phyloP scores from a whole-genome alignment of 2,113 vertebrate species.

The Heliornis fulica region DNA sequence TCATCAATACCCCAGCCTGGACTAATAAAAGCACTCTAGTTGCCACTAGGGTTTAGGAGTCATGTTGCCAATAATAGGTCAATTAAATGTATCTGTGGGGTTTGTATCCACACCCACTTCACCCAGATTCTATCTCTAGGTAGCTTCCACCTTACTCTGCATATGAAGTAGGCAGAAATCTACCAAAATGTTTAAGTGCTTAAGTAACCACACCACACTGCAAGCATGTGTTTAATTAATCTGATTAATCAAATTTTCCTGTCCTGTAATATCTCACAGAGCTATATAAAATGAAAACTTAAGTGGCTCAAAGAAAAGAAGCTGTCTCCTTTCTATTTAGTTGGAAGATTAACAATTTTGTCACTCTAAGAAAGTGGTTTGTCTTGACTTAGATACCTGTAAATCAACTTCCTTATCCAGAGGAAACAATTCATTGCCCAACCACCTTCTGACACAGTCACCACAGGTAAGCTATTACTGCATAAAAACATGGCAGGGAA shows the following conservation, averaged over 20 bases:
- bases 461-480: not conserved
- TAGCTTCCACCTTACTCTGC: not conserved
- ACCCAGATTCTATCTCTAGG: not conserved
- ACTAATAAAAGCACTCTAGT: not conserved
- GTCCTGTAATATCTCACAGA: not conserved
- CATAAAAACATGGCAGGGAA: not conserved
- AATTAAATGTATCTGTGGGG: not conserved
- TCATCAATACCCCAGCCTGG: not conserved
- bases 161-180: not conserved
- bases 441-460: not conserved
- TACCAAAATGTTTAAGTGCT: not conserved
- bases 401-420: not conserved
- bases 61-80: not conserved
- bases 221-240: not conserved
- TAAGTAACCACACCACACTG: not conserved
- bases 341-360: not conserved
- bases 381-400: not conserved
- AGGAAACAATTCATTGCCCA: not conserved
- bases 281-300: not conserved
- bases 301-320: not conserved
- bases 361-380: not conserved
- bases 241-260: not conserved
- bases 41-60: accelerated
- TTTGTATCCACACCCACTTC: not conserved
- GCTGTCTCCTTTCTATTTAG: not conserved